These are phyloP conservation scores for Polypedilum pembai DNA, from an alignment of 1,140 invertebrate species.

Conservation along the genomic window DNA sequence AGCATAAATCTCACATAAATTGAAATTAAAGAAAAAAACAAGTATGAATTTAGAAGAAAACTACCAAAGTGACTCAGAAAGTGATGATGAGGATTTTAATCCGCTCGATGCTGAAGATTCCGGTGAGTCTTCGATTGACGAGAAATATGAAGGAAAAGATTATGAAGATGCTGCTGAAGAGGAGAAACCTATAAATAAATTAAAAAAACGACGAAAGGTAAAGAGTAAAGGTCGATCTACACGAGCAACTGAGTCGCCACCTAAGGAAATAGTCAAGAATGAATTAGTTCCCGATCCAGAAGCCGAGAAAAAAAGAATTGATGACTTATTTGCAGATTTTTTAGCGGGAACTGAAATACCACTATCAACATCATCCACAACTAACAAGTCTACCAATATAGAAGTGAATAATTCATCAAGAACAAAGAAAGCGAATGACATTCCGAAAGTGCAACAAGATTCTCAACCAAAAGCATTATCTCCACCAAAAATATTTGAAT, in stretches of 20 bases:
- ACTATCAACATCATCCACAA: constrained; percentile 34
- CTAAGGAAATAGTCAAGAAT: constrained; percentile 34
- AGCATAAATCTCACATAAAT: no score
- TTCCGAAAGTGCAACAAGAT: constrained; percentile 30
- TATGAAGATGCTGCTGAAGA: constrained; percentile 33
- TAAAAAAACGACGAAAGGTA: constrained; percentile 34
- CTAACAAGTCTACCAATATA: constrained; percentile 29
- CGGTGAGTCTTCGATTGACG: background rate
- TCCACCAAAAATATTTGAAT: constrained; percentile 51
- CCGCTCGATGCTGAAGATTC: constrained; percentile 37
- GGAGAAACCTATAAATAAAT: constrained; percentile 31
- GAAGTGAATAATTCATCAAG: constrained; percentile 32
- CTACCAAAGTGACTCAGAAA: background rate
- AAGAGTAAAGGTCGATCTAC: constrained; percentile 31
- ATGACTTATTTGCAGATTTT: constrained; percentile 67
- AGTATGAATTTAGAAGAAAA: no score
- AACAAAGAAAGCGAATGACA: constrained; percentile 29
- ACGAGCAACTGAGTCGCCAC: background rate
- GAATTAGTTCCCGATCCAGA: constrained; percentile 45
- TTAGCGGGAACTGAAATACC: constrained; percentile 56
- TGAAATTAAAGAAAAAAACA: no score
- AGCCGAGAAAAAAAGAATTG: constrained; percentile 58
- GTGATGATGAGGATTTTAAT: constrained; percentile 33
- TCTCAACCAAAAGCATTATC: constrained; percentile 40
- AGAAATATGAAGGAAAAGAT: constrained; percentile 40